Evolutionary conservation across 2,113 vertebrate genomes (phyloP).

Genomic region (Tonatia bakeri): DNA sequence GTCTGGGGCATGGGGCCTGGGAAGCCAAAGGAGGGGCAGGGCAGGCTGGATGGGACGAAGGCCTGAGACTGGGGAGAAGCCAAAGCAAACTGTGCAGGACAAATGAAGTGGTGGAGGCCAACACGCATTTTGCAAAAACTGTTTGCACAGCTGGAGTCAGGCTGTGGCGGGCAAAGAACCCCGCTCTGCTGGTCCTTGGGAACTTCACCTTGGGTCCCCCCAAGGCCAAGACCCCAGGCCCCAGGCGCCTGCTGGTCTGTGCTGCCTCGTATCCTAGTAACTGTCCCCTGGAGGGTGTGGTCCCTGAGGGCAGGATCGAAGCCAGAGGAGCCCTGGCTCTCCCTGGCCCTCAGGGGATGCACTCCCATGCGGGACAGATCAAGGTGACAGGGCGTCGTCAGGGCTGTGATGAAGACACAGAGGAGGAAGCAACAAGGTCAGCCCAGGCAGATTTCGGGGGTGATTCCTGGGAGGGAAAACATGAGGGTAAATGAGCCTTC

Average conservation of each 20-base stretch:
- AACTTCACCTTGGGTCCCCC: conserved; percentile 39
- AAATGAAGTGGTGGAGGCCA: conserved; percentile 53
- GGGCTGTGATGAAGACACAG: background rate
- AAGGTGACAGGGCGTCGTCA: background rate
- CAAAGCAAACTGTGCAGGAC: conserved; percentile 70
- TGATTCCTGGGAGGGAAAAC: background rate
- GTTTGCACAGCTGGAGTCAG: conserved; percentile 70
- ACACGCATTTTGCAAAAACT: conserved; percentile 46
- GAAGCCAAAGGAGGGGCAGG: conserved; percentile 25
- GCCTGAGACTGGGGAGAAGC: conserved; percentile 54
- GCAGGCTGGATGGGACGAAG: background rate
- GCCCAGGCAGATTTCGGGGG: background rate
- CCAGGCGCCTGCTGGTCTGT: conserved; percentile 3
- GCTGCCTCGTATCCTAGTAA: conserved; percentile 47
- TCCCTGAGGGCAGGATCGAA: background rate
- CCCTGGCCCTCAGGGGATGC: background rate
- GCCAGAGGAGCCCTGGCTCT: background rate
- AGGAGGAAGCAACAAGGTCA: background rate
- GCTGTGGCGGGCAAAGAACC: conserved; percentile 13
- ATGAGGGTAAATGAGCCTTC: background rate
- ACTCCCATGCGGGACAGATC: background rate
- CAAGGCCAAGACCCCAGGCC: conserved; percentile 20
- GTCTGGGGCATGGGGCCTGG: background rate
- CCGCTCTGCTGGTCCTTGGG: conserved; percentile 48
- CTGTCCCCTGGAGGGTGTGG: background rate